Conservation (phyloP, 2,797 vertebrate species). For the Xerus rutilus region DNA sequence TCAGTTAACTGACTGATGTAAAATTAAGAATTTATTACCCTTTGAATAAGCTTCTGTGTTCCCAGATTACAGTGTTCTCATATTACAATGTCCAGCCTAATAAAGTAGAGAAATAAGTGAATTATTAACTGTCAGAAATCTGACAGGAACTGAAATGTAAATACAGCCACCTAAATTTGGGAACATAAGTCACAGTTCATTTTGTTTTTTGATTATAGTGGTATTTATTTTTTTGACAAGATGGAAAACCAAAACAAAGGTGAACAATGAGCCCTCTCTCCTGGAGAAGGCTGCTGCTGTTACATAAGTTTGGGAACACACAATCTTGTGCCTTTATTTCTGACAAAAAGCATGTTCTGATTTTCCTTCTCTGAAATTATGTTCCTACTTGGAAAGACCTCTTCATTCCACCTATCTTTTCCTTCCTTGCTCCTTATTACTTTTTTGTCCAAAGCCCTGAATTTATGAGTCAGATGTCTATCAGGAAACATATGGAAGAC, state of each 20-base stretch:
- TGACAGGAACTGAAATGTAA: neutral
- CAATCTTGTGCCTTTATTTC: neutral
- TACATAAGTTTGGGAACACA: neutral
- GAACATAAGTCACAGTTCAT: neutral
- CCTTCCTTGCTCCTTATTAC: neutral
- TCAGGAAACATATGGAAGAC: neutral
- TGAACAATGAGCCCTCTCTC: neutral
- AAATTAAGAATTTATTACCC: constrained; percentile 47
- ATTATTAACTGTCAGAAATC: constrained; percentile 8
- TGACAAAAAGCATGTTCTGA: neutral
- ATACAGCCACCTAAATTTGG: neutral
- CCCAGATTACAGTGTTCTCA: neutral
- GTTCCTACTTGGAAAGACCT: neutral
- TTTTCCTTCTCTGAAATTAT: neutral
- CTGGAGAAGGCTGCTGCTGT: neutral
- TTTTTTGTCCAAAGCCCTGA: neutral
- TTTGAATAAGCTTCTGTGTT: neutral
- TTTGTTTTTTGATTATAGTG: neutral
- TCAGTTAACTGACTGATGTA: neutral
- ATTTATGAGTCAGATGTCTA: neutral
- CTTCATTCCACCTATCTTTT: neutral
- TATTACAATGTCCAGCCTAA: neutral
- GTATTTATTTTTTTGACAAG: neutral
- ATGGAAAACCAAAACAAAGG: constrained; percentile 4
- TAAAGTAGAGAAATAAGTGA: neutral